These are phyloP conservation scores for Meghimatium bilineatum DNA, from an alignment of 2,888 invertebrate species.

Conservation along the genomic window DNA sequence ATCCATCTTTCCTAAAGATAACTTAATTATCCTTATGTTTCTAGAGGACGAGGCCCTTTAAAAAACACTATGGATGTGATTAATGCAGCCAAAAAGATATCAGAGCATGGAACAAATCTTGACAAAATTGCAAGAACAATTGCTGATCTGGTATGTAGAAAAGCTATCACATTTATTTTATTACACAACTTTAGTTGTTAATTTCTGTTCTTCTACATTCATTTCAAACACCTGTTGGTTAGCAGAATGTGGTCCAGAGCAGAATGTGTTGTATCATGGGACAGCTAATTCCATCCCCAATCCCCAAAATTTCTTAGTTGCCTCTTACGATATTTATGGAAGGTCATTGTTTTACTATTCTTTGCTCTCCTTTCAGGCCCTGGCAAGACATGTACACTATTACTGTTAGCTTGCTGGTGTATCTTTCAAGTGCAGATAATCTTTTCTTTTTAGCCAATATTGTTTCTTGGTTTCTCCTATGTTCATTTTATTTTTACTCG, in stretches of 20 bases:
- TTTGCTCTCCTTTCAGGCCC: no score
- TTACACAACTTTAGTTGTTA: background rate
- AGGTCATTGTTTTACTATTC: no score
- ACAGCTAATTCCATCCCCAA: no score
- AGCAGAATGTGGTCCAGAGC: no score
- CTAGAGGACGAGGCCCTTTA: slow-evolving; percentile 94
- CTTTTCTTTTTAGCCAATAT: background rate
- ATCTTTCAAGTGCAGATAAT: background rate
- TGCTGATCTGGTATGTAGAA: slow-evolving; percentile 83
- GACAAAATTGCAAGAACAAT: slow-evolving; percentile 97
- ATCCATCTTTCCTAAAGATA: background rate
- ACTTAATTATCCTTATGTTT: slow-evolving; percentile 33
- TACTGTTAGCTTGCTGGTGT: background rate
- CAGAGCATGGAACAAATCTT: slow-evolving; percentile 93
- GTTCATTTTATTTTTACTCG: no score
- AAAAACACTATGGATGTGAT: slow-evolving; percentile 99
- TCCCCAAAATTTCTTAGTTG: no score
- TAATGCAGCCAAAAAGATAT: slow-evolving; percentile 99
- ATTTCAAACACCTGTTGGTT: no score
- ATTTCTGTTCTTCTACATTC: background rate
- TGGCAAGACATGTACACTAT: no score
- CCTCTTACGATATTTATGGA: no score
- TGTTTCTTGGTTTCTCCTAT: background rate
- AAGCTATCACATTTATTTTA: background rate
- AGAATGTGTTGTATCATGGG: no score